Percentiles rank a stretch among this genome's conserved stretches.
These are phyloP conservation scores for Crossaster papposus DNA, from an alignment of 53 echinoderm and acorn worm genomes.

Conservation along the genomic window DNA sequence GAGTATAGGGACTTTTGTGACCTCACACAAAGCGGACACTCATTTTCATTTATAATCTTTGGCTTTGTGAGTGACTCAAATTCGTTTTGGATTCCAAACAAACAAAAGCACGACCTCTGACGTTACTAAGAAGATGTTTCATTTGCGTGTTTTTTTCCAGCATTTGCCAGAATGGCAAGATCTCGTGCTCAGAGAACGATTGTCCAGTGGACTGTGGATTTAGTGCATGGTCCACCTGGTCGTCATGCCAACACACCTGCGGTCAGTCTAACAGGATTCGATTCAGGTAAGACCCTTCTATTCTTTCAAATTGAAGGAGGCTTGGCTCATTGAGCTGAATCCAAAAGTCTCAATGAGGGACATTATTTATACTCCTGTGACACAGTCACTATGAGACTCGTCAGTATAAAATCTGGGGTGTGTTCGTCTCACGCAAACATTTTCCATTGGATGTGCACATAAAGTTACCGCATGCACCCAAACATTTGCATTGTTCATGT, in stretches of 20 bases:
- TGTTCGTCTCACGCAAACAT: too few species aligned
- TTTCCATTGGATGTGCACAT: too few species aligned
- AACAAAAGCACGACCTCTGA: not conserved
- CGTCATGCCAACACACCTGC: constrained; percentile 65
- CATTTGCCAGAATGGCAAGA: constrained; percentile 64
- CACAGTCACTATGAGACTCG: too few species aligned
- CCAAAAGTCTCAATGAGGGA: too few species aligned
- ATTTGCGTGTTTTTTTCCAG: constrained; percentile 34
- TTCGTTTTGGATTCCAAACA: not conserved
- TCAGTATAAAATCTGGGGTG: too few species aligned
- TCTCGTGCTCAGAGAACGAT: constrained; percentile 65
- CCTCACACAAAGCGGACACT: too few species aligned
- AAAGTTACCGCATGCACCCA: too few species aligned
- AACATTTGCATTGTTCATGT: too few species aligned
- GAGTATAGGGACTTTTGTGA: not conserved
- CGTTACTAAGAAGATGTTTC: constrained; percentile 22
- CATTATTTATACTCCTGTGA: too few species aligned
- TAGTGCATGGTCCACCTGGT: constrained; percentile 85
- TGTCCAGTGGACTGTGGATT: constrained; percentile 85
- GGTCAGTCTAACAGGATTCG: constrained; percentile 68
- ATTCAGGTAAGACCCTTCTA: constrained; percentile 67
- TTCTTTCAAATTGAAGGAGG: not conserved
- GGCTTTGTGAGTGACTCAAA: not conserved
- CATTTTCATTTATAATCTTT: not conserved
- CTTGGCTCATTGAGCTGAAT: too few species aligned